Evolutionary conservation across 2,888 invertebrate species (phyloP).

Genomic region (Cremastinae sp.): DNA sequence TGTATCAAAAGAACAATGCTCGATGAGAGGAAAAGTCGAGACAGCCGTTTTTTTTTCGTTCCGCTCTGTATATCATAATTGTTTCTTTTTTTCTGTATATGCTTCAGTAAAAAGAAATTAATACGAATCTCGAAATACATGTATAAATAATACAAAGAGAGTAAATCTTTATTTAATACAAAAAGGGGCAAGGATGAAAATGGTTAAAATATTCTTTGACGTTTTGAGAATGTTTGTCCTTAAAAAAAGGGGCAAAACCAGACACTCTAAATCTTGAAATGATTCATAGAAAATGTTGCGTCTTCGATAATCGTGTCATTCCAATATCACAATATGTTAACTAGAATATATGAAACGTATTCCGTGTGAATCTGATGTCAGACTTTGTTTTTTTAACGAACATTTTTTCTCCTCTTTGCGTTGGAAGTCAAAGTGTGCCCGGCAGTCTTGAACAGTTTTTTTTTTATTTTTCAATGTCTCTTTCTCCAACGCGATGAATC

Average conservation of each 20-base stretch:
- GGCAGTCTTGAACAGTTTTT: conserved; percentile 69
- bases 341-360: background rate
- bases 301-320: background rate
- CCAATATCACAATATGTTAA: too few relatives aligned
- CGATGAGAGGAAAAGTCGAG: conserved; percentile 26
- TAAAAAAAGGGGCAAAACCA: background rate
- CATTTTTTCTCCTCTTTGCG: background rate
- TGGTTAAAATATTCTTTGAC: background rate
- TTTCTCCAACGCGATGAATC: conserved; percentile 51
- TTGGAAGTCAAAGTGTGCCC: conserved; percentile 37
- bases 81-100: conserved; percentile 61
- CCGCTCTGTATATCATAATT: conserved; percentile 41
- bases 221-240: background rate
- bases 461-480: conserved; percentile 12
- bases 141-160: conserved; percentile 58
- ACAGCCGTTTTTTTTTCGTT: conserved; percentile 44
- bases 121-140: conserved; percentile 65
- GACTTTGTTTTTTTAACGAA: background rate
- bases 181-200: background rate
- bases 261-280: too few relatives aligned
- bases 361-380: conserved; percentile 1
- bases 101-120: conserved; percentile 52
- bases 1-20: conserved; percentile 51
- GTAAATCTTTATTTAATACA: conserved; percentile 13
- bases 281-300: background rate